A percentile compares a stretch with the other conserved stretches of the same genome.
Evolutionary conservation across 2,113 vertebrate species (phyloP).

Genomic region (Prietella phreatophila): DNA sequence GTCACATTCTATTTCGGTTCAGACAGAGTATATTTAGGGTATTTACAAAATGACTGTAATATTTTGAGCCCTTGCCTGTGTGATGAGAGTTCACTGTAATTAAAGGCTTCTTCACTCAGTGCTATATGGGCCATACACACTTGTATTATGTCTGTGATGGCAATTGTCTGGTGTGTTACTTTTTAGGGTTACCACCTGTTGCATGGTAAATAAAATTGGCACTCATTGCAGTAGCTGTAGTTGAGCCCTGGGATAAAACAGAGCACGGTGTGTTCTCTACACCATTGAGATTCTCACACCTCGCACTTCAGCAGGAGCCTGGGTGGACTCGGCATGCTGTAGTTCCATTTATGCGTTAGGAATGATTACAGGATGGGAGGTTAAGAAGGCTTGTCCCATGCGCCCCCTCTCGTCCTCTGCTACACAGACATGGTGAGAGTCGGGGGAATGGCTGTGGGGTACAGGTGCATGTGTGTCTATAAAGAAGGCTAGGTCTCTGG

Average conservation of each 20-base stretch:
- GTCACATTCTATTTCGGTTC: constrained; percentile 23
- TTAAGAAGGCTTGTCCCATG: constrained; percentile 50
- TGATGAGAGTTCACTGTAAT: constrained; percentile 25
- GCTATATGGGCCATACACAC: constrained; percentile 29
- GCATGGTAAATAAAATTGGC: constrained; percentile 21
- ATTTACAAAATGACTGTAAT: constrained; percentile 29
- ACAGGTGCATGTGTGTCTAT: constrained; percentile 5
- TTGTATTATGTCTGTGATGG: constrained; percentile 19
- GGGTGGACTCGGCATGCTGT: constrained; percentile 33
- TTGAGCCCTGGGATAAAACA: constrained; percentile 50
- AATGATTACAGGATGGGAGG: constrained; percentile 55
- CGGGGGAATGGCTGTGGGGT: constrained; percentile 26
- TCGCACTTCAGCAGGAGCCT: constrained; percentile 35
- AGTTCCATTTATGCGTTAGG: constrained; percentile 48
- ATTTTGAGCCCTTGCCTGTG: constrained; percentile 48
- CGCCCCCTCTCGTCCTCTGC: constrained; percentile 38
- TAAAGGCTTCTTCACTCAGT: constrained; percentile 26
- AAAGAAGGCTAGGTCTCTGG: constrained; percentile 69
- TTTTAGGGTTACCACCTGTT: constrained; percentile 1
- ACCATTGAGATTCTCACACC: constrained; percentile 6
- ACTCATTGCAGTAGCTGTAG: constrained; percentile 6
- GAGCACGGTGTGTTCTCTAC: neutral
- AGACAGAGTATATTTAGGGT: constrained; percentile 28
- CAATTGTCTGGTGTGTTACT: neutral
- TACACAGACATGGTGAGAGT: constrained; percentile 43